A percentile compares a stretch with the other conserved stretches of the same genome.
These are phyloP conservation scores for Catocala nupta DNA, from an alignment of 2,888 invertebrate species.

Conservation along the genomic window DNA sequence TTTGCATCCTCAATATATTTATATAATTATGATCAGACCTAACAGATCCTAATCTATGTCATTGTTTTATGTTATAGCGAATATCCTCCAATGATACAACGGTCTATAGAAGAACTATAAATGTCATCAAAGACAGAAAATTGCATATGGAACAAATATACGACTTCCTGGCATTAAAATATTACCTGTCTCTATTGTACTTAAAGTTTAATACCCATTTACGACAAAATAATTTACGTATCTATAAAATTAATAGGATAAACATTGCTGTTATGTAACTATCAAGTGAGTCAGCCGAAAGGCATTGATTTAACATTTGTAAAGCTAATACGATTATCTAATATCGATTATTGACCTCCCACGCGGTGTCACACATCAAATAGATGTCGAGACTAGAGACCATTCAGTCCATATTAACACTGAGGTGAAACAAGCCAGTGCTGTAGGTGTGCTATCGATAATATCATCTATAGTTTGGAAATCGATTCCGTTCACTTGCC, in stretches of 20 bases:
- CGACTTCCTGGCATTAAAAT: too few species aligned
- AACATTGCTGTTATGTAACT: constrained; percentile 58
- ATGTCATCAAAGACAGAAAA: too few species aligned
- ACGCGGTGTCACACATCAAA: constrained; percentile 73
- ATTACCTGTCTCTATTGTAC: not conserved
- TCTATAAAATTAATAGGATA: constrained; percentile 27
- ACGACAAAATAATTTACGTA: constrained; percentile 28
- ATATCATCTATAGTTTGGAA: constrained; percentile 59
- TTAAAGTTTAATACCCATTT: not conserved
- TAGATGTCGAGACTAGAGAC: constrained; percentile 36
- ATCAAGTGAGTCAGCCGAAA: constrained; percentile 70
- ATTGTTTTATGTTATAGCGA: too few species aligned
- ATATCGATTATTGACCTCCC: constrained; percentile 78
- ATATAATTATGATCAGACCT: too few species aligned
- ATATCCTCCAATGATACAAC: too few species aligned
- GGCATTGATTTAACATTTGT: constrained; percentile 73
- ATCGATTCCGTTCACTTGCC: constrained; percentile 61
- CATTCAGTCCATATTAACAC: constrained; percentile 50
- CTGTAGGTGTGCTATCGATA: constrained; percentile 64
- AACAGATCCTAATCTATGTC: too few species aligned
- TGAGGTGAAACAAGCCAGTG: constrained; percentile 54
- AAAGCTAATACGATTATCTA: constrained; percentile 80
- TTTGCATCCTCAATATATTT: too few species aligned
- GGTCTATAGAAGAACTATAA: too few species aligned
- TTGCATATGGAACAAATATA: too few species aligned